phyloP scores from a whole-genome alignment of 1,140 invertebrate genomes.

The Drosophila repleta region DNA sequence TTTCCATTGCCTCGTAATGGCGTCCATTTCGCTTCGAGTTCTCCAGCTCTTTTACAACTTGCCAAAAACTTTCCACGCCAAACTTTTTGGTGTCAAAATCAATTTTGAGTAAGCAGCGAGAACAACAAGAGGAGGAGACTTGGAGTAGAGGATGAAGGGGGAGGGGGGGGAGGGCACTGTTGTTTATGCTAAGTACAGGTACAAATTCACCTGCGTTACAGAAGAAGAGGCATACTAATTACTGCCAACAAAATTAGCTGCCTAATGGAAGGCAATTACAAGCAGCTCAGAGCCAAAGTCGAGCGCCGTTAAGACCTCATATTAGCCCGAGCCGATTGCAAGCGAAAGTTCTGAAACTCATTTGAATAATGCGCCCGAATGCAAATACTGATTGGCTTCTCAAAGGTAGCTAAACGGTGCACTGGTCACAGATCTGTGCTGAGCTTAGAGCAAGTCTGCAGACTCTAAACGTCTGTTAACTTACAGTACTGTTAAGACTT shows the following conservation, averaged over 20 bases:
- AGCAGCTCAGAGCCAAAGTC: slow-evolving; percentile 44
- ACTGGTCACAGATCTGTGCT: too few species aligned
- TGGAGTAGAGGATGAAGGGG: background rate
- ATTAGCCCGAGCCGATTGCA: background rate
- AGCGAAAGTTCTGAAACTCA: slow-evolving; percentile 33
- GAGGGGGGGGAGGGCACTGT: too few species aligned
- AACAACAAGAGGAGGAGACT: slow-evolving; percentile 30
- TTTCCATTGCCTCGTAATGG: slow-evolving; percentile 53
- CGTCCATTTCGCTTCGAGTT: slow-evolving; percentile 20
- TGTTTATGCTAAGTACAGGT: slow-evolving; percentile 26
- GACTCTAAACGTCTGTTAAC: too few species aligned
- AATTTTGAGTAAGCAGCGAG: slow-evolving; percentile 51
- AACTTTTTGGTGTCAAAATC: slow-evolving; percentile 76
- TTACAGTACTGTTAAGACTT: too few species aligned
- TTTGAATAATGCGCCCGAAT: slow-evolving; percentile 36
- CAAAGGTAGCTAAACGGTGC: too few species aligned
- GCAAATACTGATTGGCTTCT: slow-evolving; percentile 34
- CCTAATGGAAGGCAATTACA: slow-evolving; percentile 67
- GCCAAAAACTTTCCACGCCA: slow-evolving; percentile 44
- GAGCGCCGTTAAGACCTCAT: background rate
- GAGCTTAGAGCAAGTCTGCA: too few species aligned
- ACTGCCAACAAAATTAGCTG: slow-evolving; percentile 39
- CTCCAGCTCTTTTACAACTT: slow-evolving; percentile 22
- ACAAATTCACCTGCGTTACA: slow-evolving; percentile 16
- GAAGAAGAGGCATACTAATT: slow-evolving; percentile 60